These are phyloP conservation scores for Erannis defoliaria DNA, from an alignment of 2,888 invertebrate species.

Conservation along the genomic window DNA sequence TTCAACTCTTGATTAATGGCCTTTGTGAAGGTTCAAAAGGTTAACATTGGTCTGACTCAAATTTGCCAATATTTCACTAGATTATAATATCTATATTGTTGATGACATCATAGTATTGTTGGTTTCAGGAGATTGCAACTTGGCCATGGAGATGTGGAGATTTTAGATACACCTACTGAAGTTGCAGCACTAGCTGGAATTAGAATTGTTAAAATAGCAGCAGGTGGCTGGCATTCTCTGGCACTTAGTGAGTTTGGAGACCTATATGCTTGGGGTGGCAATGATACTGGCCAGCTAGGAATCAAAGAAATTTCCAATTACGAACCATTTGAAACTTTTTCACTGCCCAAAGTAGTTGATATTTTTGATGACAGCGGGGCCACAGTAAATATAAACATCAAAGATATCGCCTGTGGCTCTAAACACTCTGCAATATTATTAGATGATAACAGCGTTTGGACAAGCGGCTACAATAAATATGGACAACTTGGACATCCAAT, in stretches of 20 bases:
- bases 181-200: constrained; percentile 93
- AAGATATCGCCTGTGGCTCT: constrained; percentile 91
- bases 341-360: constrained; percentile 72
- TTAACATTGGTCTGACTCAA: no score
- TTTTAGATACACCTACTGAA: constrained; percentile 87
- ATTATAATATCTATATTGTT: background rate
- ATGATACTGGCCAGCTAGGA: constrained; percentile 95
- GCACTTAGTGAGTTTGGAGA: constrained; percentile 93
- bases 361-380: constrained; percentile 71
- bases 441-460: constrained; percentile 90
- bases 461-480: constrained; percentile 93
- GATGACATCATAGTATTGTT: background rate
- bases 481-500: constrained; percentile 89
- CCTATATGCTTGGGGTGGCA: constrained; percentile 97
- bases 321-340: constrained; percentile 58
- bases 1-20: no score
- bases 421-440: constrained; percentile 91
- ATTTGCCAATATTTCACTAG: no score
- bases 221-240: constrained; percentile 95
- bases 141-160: constrained; percentile 91
- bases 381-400: constrained; percentile 78
- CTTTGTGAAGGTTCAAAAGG: no score
- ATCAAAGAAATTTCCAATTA: constrained; percentile 70
- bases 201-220: constrained; percentile 89
- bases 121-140: constrained; percentile 93